Evolutionary conservation across 1,140 invertebrate genomes (phyloP), one percentile per base, ranked within the genome.

Genomic region (Sitophilus oryzae): DNA sequence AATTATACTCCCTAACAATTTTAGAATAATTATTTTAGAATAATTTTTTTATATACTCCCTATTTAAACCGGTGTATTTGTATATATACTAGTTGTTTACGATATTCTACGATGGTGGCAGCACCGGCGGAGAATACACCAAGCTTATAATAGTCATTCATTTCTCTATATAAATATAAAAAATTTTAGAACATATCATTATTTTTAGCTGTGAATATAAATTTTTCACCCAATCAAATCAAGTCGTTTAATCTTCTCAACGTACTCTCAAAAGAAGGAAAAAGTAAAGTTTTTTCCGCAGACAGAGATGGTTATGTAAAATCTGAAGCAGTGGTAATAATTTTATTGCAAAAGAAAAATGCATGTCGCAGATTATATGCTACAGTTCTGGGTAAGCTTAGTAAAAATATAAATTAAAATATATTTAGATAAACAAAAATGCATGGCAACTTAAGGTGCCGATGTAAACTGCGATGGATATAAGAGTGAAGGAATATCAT

Each of bases 201-300:
- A 1, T 19, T 48, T 48, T 37, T 40, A 50, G 47, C 35, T 25
- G 73, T 74, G 1, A 76, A 74, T 58, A 61, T 90, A 0, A 42
- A 38, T 84, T 66, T 71, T 75, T 48, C 75, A 72, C 56, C 59
- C n/a, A 21, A 25, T 6, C 50, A 55, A 34, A 52, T 46, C 0
- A n/a, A 49, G 6, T 54, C 61, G 25, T 57, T 62, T 63, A 73
- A 60, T 74, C 80, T 21, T 73, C 66, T 84, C 11, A 76, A 75
- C 21, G 80, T 84, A 76, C 66, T 85, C 8, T 74, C 77, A 4
- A 58, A 69, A 25, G 77, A 81, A 53, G 83, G 82, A 21, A 74
- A 67, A 42, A 83, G 82, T 65, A 79, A 80, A 65, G 76, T 81
- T 8, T 84, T 85, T 69, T 81, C 83, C 71, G 73, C 74, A 25